Evolutionary conservation across 2,113 vertebrate species (phyloP), one percentile per base, ranked within the genome.

Genomic region (Mobula hypostoma): DNA sequence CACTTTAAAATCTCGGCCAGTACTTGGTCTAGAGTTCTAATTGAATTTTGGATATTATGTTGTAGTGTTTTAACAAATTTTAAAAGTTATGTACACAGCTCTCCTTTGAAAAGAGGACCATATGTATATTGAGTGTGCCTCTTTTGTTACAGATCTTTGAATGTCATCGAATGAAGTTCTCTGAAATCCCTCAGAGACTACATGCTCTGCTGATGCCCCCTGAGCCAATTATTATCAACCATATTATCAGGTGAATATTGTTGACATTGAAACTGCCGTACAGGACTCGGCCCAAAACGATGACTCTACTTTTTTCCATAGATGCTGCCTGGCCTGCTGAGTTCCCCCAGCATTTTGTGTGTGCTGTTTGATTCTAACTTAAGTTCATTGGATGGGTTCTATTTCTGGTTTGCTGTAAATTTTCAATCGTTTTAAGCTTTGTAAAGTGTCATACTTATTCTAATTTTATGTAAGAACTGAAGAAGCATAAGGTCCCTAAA

Each of bases 141-240:
- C 85, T 17, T 94, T 94, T 94, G 79, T n/a, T 87, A 0, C 94
- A 98, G 98, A 98, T 98, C 24, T 98, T 98, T 80, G 98, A 98
- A 94, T 98, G 97, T 68, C 98, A 97, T 29, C 95, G 97, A 95
- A 98, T 98, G 98, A 98, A 98, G 96, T 98, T 98, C 96, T 98
- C 98, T 0, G 98, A 98, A 94, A 98, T 98, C 94, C 98, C 98
- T 0, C 98, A 98, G 32, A 95, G 98, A 56, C 96, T 99, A 17
- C 99, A 99, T 0, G 99, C 99, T 0, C 96, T 99, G 95, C 97
- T 99, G 63, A 99, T 99, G 98, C 99, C 99, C n/a, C 99, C 99
- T 0, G 99, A 99, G n/a, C 99, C 99, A 0, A 99, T 99, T 96
- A 99, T 99, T 96, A 99, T 99, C 94, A 99, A 99, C 94, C 99